These are phyloP conservation scores for Agrilus biguttatus DNA, from an alignment of 2,888 invertebrate genomes.

Conservation along the genomic window DNA sequence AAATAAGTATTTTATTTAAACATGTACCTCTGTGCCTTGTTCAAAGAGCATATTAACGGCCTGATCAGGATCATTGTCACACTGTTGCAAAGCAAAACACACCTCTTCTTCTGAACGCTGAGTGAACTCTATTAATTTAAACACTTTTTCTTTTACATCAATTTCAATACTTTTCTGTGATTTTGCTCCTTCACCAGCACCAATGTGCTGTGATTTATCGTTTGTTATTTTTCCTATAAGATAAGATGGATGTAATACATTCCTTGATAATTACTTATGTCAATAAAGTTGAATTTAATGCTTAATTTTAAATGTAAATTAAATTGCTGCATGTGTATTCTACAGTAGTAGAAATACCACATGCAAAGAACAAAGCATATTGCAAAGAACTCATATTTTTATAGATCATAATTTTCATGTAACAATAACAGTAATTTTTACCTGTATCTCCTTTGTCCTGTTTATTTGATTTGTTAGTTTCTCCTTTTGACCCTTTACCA, in stretches of 20 bases:
- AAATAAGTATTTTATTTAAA: not conserved
- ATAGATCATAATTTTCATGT: too few species aligned
- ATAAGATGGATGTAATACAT: not conserved
- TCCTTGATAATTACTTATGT: constrained; percentile 1
- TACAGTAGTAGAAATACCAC: too few species aligned
- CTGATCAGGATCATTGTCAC: constrained; percentile 74
- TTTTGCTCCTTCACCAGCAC: constrained; percentile 18
- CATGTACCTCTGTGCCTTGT: constrained; percentile 35
- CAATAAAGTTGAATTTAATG: not conserved
- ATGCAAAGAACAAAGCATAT: too few species aligned
- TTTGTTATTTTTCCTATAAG: constrained; percentile 22
- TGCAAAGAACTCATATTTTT: too few species aligned
- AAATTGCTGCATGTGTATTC: too few species aligned
- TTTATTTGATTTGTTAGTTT: constrained; percentile 25
- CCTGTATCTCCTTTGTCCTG: constrained; percentile 28
- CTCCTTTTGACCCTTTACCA: constrained; percentile 34
- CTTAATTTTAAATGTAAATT: too few species aligned
- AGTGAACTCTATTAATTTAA: constrained; percentile 80
- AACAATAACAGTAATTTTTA: constrained; percentile 8
- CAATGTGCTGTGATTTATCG: constrained; percentile 22
- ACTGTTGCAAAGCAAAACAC: constrained; percentile 83
- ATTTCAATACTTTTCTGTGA: constrained; percentile 38
- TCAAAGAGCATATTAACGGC: constrained; percentile 74
- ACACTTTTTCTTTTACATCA: constrained; percentile 52
- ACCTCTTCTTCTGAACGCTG: constrained; percentile 82